Conservation (phyloP, 2,113 vertebrate species). For the Dipodomys ordii region DNA sequence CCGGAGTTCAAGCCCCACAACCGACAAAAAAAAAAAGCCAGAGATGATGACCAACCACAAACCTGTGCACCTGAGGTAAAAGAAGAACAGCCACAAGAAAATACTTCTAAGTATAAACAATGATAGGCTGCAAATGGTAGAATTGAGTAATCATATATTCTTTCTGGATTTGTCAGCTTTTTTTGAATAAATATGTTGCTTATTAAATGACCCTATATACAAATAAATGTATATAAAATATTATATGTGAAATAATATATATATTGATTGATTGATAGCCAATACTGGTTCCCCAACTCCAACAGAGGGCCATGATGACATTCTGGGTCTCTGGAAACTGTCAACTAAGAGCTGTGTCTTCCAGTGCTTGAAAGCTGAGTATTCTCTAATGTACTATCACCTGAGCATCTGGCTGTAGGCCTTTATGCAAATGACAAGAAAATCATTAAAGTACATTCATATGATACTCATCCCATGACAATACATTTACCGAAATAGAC, state of each 20-base stretch:
- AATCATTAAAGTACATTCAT: neutral
- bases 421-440: neutral
- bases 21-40: neutral
- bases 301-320: neutral
- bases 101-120: neutral
- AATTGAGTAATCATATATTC: neutral
- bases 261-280: too few relatives aligned
- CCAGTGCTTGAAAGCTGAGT: neutral
- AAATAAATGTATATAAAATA: too few relatives aligned
- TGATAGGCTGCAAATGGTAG: neutral
- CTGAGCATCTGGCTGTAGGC: neutral
- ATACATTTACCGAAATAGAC: neutral
- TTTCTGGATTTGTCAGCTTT: too few relatives aligned
- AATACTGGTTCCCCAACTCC: neutral
- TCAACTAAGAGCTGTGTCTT: too few relatives aligned
- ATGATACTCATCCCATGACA: too few relatives aligned
- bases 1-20: too few relatives aligned
- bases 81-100: neutral
- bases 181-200: too few relatives aligned
- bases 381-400: neutral
- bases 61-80: neutral
- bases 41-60: neutral
- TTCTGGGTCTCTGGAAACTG: neutral
- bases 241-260: too few relatives aligned
- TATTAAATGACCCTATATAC: too few relatives aligned